These are phyloP conservation scores for Torymus texanus DNA, from an alignment of 2,888 invertebrate genomes.

Conservation along the genomic window DNA sequence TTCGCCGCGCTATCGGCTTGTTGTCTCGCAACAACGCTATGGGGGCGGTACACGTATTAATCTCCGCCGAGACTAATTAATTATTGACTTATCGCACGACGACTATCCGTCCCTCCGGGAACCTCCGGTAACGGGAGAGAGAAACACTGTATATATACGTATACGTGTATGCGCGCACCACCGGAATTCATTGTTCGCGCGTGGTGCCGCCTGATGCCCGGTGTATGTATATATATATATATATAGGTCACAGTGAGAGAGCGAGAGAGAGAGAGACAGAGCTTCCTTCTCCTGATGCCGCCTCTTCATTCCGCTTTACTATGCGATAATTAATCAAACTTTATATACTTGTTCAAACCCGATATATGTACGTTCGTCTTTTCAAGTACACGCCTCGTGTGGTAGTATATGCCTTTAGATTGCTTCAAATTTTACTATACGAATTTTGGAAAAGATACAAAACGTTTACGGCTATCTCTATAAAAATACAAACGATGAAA, in stretches of 20 bases:
- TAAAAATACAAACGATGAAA: too few species aligned
- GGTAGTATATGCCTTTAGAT: too few species aligned
- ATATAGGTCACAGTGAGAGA: neutral
- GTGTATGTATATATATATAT: neutral
- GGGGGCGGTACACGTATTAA: slow-evolving; percentile 61
- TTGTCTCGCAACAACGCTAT: slow-evolving; percentile 8
- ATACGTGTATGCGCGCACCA: neutral
- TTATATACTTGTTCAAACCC: too few species aligned
- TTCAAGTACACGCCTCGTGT: too few species aligned
- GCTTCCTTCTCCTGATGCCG: neutral
- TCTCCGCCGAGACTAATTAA: slow-evolving; percentile 68
- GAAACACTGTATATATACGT: neutral
- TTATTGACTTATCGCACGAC: slow-evolving; percentile 70
- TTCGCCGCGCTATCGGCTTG: slow-evolving; percentile 3
- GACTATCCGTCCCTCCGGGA: slow-evolving; percentile 59
- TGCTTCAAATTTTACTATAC: too few species aligned
- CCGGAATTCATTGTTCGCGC: slow-evolving; percentile 48
- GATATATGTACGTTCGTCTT: too few species aligned
- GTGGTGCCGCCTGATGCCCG: neutral
- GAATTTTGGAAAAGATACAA: too few species aligned
- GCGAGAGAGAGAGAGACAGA: neutral
- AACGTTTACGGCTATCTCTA: too few species aligned
- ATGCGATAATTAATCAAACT: neutral
- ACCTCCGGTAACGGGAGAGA: neutral
- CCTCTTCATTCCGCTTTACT: neutral